These are phyloP conservation scores for Lepidurus arcticus DNA, from an alignment of 1,140 invertebrate genomes.

Conservation along the genomic window DNA sequence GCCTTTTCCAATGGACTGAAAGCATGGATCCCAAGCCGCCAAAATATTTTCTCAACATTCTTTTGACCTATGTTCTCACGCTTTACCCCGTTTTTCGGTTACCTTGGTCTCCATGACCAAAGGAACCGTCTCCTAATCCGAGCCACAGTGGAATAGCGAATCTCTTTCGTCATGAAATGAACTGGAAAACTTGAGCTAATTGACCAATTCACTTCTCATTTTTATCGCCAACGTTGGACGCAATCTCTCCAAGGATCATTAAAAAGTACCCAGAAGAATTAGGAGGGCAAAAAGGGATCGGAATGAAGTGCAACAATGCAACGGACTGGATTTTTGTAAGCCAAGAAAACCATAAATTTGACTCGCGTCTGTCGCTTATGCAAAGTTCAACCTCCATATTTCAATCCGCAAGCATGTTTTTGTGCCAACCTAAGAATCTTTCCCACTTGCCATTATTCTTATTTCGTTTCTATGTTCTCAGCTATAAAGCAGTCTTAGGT, in stretches of 20 bases:
- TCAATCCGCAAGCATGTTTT: constrained; percentile 4
- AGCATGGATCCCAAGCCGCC: neutral
- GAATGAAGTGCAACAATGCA: neutral
- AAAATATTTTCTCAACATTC: neutral
- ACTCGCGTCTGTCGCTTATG: neutral
- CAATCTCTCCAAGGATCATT: too few relatives aligned
- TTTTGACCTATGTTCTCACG: neutral
- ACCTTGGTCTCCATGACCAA: too few relatives aligned
- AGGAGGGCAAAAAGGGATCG: neutral
- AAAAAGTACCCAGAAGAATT: too few relatives aligned
- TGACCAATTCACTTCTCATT: too few relatives aligned
- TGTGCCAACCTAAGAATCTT: neutral
- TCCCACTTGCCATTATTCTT: neutral
- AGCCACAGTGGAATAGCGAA: too few relatives aligned
- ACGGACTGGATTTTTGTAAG: neutral
- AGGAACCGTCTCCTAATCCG: too few relatives aligned
- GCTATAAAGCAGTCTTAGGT: neutral
- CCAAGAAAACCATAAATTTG: neutral
- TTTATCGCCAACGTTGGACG: too few relatives aligned
- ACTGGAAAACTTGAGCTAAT: too few relatives aligned
- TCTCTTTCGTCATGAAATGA: too few relatives aligned
- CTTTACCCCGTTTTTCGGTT: neutral
- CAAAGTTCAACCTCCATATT: neutral
- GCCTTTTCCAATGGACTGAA: neutral
- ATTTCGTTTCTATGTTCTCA: neutral